These are phyloP conservation scores for Pantherophis alleghaniensis DNA, from an alignment of 2,797 vertebrate genomes.

Conservation along the genomic window DNA sequence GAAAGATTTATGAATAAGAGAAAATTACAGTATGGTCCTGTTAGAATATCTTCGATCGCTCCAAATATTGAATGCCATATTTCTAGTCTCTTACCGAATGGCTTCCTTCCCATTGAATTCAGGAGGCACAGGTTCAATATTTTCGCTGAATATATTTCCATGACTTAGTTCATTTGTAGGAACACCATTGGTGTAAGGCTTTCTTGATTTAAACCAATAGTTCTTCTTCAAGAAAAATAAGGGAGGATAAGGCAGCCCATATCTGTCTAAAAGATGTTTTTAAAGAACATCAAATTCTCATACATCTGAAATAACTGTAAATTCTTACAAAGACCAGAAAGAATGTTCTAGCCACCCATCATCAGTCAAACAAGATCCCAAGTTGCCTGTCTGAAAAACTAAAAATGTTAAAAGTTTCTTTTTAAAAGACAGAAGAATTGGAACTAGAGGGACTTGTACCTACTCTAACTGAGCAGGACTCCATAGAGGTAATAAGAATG, in stretches of 20 bases:
- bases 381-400: background rate
- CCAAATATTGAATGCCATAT: background rate
- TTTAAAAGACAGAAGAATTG: background rate
- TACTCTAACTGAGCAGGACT: background rate
- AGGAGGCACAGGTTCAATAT: conserved; percentile 74
- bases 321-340: background rate
- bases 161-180: conserved; percentile 64
- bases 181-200: conserved; percentile 58
- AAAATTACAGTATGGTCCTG: background rate
- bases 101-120: conserved; percentile 89
- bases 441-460: background rate
- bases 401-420: background rate
- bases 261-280: conserved; percentile 75
- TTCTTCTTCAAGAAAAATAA: conserved; percentile 87
- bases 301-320: background rate
- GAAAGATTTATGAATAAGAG: background rate
- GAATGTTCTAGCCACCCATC: background rate
- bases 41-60: background rate
- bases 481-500: background rate
- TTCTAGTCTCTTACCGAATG: conserved; percentile 78
- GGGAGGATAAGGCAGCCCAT: conserved; percentile 74
- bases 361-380: background rate
- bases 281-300: background rate
- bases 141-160: conserved; percentile 61
- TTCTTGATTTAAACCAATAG: conserved; percentile 79